Base-by-base conservation (phyloP, 2,888 invertebrate genomes). In the Sylvicola fuscatus region DNA sequence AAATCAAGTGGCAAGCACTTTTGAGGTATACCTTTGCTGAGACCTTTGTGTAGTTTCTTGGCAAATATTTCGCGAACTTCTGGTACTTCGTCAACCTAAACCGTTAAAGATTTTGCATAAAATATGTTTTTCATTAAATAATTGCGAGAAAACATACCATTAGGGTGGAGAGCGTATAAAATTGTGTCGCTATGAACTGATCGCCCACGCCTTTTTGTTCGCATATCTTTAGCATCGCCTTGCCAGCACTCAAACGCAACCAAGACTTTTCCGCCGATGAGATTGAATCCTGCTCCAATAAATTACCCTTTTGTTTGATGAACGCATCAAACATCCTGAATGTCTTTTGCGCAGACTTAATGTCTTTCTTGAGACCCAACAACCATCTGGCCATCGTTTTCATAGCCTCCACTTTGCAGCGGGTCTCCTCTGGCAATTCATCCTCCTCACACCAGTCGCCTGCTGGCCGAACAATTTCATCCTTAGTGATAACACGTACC, bases 321-420 rank as follows among this genome's bases (percentile, higher is more conserved):
- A 95, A 89, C 2, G 92, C 90, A 49, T 83, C 83, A 27, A 95
- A 61, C 79, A 97, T 87, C 39, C 92, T 70, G 60, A 95, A 84
- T 2, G 93, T 93, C 58, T 89, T 89, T 59, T 84, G 83, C 0
- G 87, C 89, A 0, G 87, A 83, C 13, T 82, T 66, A 40, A 78
- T 78, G 50, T 89, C 87, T 39, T 75, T 75, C 58, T 87, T 89
- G 36, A 93, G 61, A 0, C 95, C 95, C 27, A 92, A 62, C 30
- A 95, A 62, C 93, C 95, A 95, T 33, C 95, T 72, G 1, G 92
- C 92, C 80, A 97, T 89, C 41, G 92, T 79, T 59, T 97, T 97
- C 48, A 95, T 69, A 0, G 86, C 93, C 57, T 92, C 90, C 40
- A 93, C 71, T 63, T 92, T 90, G 61, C 86, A 86, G 28, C 79